A percentile compares a stretch with the other conserved stretches of the same genome.
Conservation (phyloP, 2,113 vertebrate species). For the Carassius carassius region DNA sequence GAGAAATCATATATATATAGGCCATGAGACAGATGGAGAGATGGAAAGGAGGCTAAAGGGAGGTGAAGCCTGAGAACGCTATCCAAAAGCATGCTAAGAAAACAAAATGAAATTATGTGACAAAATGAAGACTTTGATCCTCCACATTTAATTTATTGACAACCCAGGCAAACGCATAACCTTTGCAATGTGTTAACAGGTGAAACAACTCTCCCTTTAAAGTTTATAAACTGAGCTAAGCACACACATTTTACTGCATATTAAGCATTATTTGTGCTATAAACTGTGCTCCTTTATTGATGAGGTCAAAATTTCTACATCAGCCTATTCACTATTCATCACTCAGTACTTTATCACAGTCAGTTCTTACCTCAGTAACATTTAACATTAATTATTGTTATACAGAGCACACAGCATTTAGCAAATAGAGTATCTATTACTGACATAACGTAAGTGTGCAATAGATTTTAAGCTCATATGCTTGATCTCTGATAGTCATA, state of each 20-base stretch:
- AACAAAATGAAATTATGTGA: slow-evolving; percentile 25
- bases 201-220: slow-evolving; percentile 45
- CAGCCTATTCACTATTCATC: background rate
- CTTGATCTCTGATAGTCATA: slow-evolving; percentile 36
- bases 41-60: slow-evolving; percentile 26
- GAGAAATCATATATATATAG: slow-evolving; percentile 59
- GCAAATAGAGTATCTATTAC: slow-evolving; percentile 45
- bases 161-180: slow-evolving; percentile 59
- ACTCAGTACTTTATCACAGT: background rate
- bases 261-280: slow-evolving; percentile 1
- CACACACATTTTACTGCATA: slow-evolving; percentile 36
- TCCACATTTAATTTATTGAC: slow-evolving; percentile 59
- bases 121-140: slow-evolving; percentile 11
- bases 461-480: slow-evolving; percentile 19
- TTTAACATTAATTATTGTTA: slow-evolving; percentile 51
- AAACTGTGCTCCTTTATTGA: slow-evolving; percentile 19
- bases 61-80: background rate
- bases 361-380: slow-evolving; percentile 19
- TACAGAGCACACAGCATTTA: slow-evolving; percentile 49
- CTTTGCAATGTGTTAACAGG: slow-evolving; percentile 57
- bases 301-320: background rate
- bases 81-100: slow-evolving; percentile 23
- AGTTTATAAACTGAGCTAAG: slow-evolving; percentile 33
- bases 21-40: slow-evolving; percentile 59
- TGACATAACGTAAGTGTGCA: slow-evolving; percentile 41